Base-by-base conservation (phyloP, 64 coral and sea anemone genomes). In the Hydrozoanthus tunicans region DNA sequence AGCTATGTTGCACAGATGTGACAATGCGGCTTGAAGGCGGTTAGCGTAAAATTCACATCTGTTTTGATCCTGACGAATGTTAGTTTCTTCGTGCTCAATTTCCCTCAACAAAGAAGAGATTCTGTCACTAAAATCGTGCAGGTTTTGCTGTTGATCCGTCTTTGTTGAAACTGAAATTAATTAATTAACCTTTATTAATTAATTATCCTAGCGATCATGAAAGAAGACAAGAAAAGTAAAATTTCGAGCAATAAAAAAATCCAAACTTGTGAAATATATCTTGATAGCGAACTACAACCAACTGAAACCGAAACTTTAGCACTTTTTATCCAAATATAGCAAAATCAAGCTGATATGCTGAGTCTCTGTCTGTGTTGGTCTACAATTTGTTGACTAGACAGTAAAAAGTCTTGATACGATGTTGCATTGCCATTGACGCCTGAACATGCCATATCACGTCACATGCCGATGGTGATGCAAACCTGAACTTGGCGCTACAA, bases 1-100 rank as follows among this genome's bases (percentile, higher is more conserved):
- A 51, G 12, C 43, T 26, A 90, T 78, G 32, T 43, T 43, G 7
- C 17, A 54, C 20, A 90, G 23, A 63, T 90, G 86, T 13, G 12
- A 15, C 72, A 90, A 14, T 7, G 71, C 72, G 78, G 67, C 70
- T 15, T 75, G 70, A 12, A 90, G 6, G 14, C 86, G 24, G 73
- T 90, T 90, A 14, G 86, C 86, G 64, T 90, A 78, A 77, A 90
- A 90, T 55, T 89, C 86, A 12, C 86, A 43, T 43, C 32, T 2
- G 32, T 43, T 43, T 43, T 43, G 32, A 43, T 43, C 32, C 32
- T 43, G 32, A 77, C 15, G 56, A 8, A 51, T 90, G 3, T 71
- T 77, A 32, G 56, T 59, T 55, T 59, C 12, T 77, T 89, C 67
- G 6, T 9, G 51, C 9, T 89, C 86, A 53, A 89, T 26, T 59